Base-by-base conservation (phyloP, 2,888 invertebrate genomes). In the Deroplatys truncata region DNA sequence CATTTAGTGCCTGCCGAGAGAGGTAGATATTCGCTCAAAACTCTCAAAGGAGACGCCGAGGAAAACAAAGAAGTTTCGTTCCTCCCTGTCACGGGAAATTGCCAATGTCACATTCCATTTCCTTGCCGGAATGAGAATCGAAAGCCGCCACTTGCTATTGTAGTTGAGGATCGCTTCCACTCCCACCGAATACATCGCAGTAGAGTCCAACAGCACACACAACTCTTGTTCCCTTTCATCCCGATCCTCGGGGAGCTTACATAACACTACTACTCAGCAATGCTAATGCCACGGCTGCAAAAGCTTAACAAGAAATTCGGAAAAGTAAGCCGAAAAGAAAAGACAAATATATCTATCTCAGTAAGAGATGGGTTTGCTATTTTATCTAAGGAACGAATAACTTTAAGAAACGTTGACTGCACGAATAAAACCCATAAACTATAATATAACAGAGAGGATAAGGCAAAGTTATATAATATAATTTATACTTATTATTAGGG, bases 91-190 rank as follows among this genome's bases (percentile, higher is more conserved):
- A 43, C 82, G 87, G 90, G 89, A 89, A 89, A 90, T 89, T 90
- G 88, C 90, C 89, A 89, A 89, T 90, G 90, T 90, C 90, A 90
- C 90, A 90, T 90, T 87, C 90, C 89, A 90, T 90, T 90, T 90
- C 89, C 89, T 90, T 88, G 85, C 28, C 49, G 89, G 88, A 89
- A 90, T 90, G 90, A 88, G 90, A 90, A 89, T 90, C 88, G 90
- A 88, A 89, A 82, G 56, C 56, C 56, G 20, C 56, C 56, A 72
- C 56, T 72, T 72, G 25, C 56, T 25, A 31, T 29, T 56, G 88
- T 31, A 83, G 35, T 31, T 49, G 56, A 49, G 85, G 35, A 29
- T 43, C 29, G 20, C 85, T 29, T 10, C n/a, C 85, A 49, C 20
- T 49, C 35, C 29, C n/a, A 29, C 29, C n/a, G 35, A 28, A 85